Conservation (phyloP, 2,113 vertebrate species). For the Tinamus guttatus region DNA sequence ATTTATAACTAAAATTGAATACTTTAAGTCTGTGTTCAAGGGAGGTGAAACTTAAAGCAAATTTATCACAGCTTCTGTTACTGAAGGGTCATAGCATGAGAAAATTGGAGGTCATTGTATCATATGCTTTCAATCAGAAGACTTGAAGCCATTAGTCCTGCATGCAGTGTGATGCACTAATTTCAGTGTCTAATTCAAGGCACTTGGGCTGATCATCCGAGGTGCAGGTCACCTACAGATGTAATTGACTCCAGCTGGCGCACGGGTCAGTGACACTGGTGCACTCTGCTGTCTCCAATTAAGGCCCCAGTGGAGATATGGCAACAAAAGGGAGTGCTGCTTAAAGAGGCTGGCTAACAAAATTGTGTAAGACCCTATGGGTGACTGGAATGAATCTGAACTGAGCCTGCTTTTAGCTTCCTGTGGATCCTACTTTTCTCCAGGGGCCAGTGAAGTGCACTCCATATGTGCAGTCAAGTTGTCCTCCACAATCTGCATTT, state of each 20-base stretch:
- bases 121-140: not conserved
- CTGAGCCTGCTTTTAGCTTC: not conserved
- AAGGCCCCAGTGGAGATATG: not conserved
- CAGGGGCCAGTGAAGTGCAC: not conserved
- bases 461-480: not conserved
- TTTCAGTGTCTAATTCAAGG: rapidly evolving
- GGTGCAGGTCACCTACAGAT: not conserved
- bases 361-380: rapidly evolving
- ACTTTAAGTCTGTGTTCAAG: not conserved
- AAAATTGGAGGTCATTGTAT: not conserved
- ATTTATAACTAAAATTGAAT: rapidly evolving
- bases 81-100: not conserved
- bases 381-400: not conserved
- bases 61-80: not conserved
- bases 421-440: not conserved
- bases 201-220: not conserved
- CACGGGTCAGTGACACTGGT: not conserved
- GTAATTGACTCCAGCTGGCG: not conserved
- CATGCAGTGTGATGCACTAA: not conserved
- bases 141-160: not conserved
- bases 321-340: not conserved
- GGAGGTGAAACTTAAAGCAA: not conserved
- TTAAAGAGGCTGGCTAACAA: not conserved
- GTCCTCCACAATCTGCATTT: not conserved
- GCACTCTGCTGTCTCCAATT: not conserved